Evolutionary conservation across 1,140 invertebrate species (phyloP).

Genomic region (Aphaenogaster rudis): DNA sequence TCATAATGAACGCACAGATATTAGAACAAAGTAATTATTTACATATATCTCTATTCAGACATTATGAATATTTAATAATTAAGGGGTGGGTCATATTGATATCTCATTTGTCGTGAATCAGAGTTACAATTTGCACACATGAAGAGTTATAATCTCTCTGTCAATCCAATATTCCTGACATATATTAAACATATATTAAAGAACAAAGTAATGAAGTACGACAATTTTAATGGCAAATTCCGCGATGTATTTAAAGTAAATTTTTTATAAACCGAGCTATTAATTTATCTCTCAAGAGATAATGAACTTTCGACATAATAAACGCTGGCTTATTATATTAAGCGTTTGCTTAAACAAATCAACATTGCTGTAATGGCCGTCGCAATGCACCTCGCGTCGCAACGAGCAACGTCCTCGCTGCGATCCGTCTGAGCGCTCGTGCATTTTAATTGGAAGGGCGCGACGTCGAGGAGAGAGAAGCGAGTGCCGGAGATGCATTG

Average conservation of each 20-base stretch:
- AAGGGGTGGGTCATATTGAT: background rate
- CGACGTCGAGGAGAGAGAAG: conserved; percentile 35
- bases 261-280: background rate
- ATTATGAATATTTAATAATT: conserved; percentile 15
- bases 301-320: background rate
- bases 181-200: background rate
- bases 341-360: conserved; percentile 27
- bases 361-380: background rate
- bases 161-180: background rate
- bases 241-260: background rate
- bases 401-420: conserved; percentile 4
- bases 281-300: background rate
- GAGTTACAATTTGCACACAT: background rate
- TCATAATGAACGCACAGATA: background rate
- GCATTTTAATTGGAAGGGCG: conserved; percentile 69
- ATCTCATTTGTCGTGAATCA: background rate
- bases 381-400: background rate
- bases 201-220: background rate
- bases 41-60: background rate
- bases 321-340: conserved; percentile 4
- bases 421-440: conserved; percentile 44
- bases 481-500: conserved; percentile 64
- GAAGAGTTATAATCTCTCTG: background rate
- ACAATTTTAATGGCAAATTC: background rate
- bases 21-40: background rate